Evolutionary conservation across 2,797 vertebrate genomes (phyloP).

Genomic region (Chaenodraco wilsoni): DNA sequence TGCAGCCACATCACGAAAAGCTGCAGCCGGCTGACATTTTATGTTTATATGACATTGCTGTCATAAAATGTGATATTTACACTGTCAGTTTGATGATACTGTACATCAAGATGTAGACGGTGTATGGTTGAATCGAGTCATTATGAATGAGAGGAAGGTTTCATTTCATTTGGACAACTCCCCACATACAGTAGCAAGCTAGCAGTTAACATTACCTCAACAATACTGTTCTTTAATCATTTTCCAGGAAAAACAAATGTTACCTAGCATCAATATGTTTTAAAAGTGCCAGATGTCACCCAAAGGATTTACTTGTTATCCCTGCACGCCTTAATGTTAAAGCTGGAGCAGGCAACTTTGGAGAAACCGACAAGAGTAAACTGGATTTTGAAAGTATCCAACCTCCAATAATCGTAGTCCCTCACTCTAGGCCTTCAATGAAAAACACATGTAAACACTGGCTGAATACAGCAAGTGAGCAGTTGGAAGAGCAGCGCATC

Average conservation of each 20-base stretch:
- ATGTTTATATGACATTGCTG: background rate
- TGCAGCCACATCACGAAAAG: slow-evolving; percentile 11
- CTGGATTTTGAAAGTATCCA: no score
- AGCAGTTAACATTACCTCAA: background rate
- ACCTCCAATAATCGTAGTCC: no score
- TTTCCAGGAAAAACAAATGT: background rate
- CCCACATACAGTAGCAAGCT: background rate
- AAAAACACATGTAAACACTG: no score
- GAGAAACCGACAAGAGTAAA: no score
- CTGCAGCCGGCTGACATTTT: slow-evolving; percentile 6
- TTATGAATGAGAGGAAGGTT: background rate
- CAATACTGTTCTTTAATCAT: background rate
- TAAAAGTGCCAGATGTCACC: background rate
- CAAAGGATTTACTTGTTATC: background rate
- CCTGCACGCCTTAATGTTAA: background rate
- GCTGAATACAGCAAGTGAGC: no score
- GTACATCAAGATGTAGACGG: background rate
- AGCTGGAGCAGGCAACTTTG: no score
- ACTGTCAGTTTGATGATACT: background rate
- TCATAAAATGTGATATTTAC: slow-evolving; percentile 16
- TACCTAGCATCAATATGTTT: background rate
- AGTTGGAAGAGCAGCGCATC: no score
- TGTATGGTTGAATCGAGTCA: background rate
- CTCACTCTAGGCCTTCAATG: no score
- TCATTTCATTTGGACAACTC: background rate